Conservation (phyloP, 1,140 invertebrate genomes). For the Drosophila prosaltans region DNA sequence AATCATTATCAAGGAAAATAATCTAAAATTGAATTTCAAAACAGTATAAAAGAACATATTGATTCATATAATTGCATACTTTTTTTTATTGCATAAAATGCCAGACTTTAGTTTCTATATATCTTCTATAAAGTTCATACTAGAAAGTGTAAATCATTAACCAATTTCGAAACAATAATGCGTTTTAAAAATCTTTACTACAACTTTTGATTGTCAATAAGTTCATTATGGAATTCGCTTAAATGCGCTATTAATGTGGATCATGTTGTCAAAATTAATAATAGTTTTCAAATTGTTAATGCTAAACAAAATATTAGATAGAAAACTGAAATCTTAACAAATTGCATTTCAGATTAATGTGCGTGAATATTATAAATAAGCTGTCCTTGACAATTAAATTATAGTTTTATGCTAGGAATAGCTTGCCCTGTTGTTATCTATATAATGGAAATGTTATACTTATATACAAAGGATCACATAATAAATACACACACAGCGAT, state of each 20-base stretch:
- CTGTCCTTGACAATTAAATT: slow-evolving; percentile 2
- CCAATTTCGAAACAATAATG: background rate
- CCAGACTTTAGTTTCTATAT: background rate
- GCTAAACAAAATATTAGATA: background rate
- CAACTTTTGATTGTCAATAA: background rate
- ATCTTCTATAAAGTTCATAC: background rate
- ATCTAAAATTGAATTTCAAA: background rate
- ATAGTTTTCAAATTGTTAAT: background rate
- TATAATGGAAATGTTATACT: slow-evolving; percentile 25
- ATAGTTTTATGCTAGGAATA: slow-evolving; percentile 3
- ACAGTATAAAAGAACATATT: background rate
- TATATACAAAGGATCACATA: slow-evolving; percentile 15
- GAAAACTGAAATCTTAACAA: background rate
- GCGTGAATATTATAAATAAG: background rate
- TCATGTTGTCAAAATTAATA: background rate
- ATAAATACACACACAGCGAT: slow-evolving; percentile 10
- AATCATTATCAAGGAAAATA: background rate
- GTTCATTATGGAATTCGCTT: background rate
- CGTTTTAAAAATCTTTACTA: background rate
- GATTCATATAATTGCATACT: background rate
- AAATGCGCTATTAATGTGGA: background rate
- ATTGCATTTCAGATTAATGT: background rate
- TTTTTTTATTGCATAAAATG: background rate
- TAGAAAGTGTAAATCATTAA: background rate
- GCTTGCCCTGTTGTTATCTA: slow-evolving; percentile 5